Evolutionary conservation across 2,797 vertebrate species (phyloP).

Genomic region (Cossypha dichroa): DNA sequence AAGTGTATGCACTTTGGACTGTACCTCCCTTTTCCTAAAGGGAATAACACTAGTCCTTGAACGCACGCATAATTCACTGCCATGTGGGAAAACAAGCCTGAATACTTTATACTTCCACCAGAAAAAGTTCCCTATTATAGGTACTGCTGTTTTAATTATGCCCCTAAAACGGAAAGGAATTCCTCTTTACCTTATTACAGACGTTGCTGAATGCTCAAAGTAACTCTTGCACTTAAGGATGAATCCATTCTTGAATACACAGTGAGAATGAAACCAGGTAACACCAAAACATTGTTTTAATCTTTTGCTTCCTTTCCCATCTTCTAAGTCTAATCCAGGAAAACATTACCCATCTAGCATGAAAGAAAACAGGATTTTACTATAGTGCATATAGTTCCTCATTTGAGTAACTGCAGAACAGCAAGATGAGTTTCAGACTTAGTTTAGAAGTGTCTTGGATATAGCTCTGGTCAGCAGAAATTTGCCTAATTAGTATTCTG

Average conservation of each 20-base stretch:
- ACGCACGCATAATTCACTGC: neutral
- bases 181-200: neutral
- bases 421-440: neutral
- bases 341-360: neutral
- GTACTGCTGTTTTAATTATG: neutral
- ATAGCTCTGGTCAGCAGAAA: neutral
- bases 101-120: neutral
- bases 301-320: neutral
- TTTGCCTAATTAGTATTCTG: neutral
- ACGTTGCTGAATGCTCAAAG: neutral
- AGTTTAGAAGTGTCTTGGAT: neutral
- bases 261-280: neutral
- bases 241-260: neutral
- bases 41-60: neutral
- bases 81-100: neutral
- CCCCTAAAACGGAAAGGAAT: neutral
- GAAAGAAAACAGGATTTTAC: neutral
- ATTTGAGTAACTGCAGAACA: neutral
- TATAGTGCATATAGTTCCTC: neutral
- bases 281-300: neutral
- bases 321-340: neutral
- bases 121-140: neutral
- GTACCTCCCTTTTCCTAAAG: neutral
- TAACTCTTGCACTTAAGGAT: neutral
- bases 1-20: neutral